These are phyloP conservation scores for Neodiprion virginianus DNA, from an alignment of 1,140 invertebrate species.

Conservation along the genomic window DNA sequence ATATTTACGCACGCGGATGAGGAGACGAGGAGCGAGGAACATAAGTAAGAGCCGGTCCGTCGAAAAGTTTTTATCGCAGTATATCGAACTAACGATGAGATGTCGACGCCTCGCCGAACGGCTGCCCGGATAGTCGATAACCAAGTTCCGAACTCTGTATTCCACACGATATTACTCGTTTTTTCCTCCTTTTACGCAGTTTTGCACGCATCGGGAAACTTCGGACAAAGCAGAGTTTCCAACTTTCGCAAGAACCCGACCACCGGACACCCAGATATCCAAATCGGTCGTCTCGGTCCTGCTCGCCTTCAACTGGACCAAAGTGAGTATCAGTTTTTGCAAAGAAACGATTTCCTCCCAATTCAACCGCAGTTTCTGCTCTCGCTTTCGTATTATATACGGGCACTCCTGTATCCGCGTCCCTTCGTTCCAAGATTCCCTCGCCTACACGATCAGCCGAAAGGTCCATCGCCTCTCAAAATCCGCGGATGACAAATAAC, in stretches of 20 bases:
- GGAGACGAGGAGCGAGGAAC: too few species aligned
- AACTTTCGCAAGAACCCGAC: conserved; percentile 91
- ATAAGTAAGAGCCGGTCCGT: too few species aligned
- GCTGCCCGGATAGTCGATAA: background rate
- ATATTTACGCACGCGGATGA: too few species aligned
- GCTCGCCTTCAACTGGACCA: conserved; percentile 81
- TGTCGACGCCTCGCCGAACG: too few species aligned
- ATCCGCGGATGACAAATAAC: too few species aligned
- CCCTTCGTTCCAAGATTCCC: background rate
- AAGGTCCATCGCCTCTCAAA: too few species aligned
- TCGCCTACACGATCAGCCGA: too few species aligned
- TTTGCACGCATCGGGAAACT: conserved; percentile 84
- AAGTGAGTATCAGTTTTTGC: conserved; percentile 64
- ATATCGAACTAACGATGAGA: too few species aligned
- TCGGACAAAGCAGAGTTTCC: conserved; percentile 88
- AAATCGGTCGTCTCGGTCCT: conserved; percentile 85
- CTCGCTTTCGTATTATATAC: background rate
- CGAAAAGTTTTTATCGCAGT: too few species aligned
- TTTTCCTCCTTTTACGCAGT: conserved; percentile 66
- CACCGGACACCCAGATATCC: conserved; percentile 91
- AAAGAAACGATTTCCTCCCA: too few species aligned
- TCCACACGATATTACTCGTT: conserved; percentile 11
- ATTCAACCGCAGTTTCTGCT: conserved; percentile 20
- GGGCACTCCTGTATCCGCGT: conserved; percentile 22
- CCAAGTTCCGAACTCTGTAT: background rate